phyloP scores from a whole-genome alignment of 53 echinoderm and acorn worm genomes.

The Hippasteria phrygiana region DNA sequence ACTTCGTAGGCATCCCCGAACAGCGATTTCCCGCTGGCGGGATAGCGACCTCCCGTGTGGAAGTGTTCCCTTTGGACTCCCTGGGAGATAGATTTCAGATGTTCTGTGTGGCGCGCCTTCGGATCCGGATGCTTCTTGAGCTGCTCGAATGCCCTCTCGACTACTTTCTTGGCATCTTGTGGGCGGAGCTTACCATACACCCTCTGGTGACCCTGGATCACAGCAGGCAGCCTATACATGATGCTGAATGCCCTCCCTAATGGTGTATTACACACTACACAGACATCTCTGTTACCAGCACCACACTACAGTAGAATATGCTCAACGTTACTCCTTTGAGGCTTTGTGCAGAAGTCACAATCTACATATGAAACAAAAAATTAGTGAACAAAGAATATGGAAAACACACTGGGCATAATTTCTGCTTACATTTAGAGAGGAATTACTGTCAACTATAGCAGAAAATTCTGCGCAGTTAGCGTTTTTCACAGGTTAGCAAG shows the following conservation, averaged over 20 bases:
- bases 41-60: slow-evolving; percentile 69
- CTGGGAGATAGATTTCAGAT: slow-evolving; percentile 15
- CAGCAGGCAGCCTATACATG: slow-evolving; percentile 73
- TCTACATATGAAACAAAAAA: no score
- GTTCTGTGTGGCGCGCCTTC: slow-evolving; percentile 20
- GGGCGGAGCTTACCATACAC: slow-evolving; percentile 57
- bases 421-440: no score
- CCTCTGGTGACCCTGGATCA: slow-evolving; percentile 77
- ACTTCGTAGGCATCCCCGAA: slow-evolving; percentile 76
- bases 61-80: slow-evolving; percentile 71
- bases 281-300: not conserved
- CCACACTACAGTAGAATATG: not conserved
- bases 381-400: no score
- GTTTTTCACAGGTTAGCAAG: no score
- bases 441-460: no score
- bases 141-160: slow-evolving; percentile 60
- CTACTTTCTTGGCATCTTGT: slow-evolving; percentile 59
- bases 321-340: no score
- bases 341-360: no score
- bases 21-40: slow-evolving; percentile 40
- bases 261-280: not conserved
- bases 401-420: no score
- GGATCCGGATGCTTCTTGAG: slow-evolving; percentile 29
- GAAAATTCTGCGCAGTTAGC: no score
- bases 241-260: no score